Conservation (phyloP, 92 coral and sea anemone genomes). For the Zoanthus sociatus region DNA sequence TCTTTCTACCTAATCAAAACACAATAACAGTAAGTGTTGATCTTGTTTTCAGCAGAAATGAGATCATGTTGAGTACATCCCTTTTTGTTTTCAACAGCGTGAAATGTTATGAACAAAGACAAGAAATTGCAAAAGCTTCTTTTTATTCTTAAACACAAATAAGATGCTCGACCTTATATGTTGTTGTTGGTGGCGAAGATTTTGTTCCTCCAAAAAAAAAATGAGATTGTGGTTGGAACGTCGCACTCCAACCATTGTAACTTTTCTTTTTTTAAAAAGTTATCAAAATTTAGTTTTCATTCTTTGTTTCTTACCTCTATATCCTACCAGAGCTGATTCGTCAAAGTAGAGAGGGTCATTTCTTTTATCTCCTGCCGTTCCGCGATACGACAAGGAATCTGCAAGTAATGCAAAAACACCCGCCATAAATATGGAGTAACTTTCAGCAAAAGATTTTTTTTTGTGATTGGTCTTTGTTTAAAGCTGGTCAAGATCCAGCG, state of each 20-base stretch:
- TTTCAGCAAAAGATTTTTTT: neutral
- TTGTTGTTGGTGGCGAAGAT: too few relatives aligned
- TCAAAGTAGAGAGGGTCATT: constrained; percentile 44
- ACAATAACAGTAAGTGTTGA: neutral
- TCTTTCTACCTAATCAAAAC: neutral
- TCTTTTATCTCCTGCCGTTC: constrained; percentile 18
- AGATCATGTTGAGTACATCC: neutral
- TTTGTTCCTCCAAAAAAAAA: too few relatives aligned
- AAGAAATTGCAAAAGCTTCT: too few relatives aligned
- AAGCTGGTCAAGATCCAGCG: neutral
- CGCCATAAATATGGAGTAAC: neutral
- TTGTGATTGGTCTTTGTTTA: neutral
- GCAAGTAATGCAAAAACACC: neutral
- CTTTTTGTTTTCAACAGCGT: neutral
- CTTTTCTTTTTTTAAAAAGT: too few relatives aligned
- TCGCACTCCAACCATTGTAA: too few relatives aligned
- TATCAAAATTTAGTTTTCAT: neutral
- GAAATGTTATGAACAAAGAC: neutral
- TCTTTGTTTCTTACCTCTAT: constrained; percentile 23
- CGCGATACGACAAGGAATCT: constrained; percentile 49
- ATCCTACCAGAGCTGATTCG: constrained; percentile 28
- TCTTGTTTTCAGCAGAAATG: neutral
- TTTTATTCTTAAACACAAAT: too few relatives aligned
- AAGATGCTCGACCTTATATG: too few relatives aligned
- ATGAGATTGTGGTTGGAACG: too few relatives aligned